Conservation (phyloP, 2,797 vertebrate species). For the Hozukius guyotensis region DNA sequence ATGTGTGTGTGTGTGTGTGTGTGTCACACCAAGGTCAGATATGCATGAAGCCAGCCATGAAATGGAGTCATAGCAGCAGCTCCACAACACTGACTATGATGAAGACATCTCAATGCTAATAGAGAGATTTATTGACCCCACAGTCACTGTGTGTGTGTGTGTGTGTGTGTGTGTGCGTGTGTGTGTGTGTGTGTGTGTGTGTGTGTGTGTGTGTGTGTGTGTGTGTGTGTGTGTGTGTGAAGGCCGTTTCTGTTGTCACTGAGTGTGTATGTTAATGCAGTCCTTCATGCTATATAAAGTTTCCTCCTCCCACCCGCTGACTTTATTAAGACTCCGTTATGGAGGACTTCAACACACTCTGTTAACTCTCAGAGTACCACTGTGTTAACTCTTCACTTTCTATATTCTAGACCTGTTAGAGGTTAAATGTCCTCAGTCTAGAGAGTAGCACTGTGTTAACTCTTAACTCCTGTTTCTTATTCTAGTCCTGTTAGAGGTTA, state of each 20-base stretch:
- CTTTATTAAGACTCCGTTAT: constrained; percentile 55
- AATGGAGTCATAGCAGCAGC: constrained; percentile 66
- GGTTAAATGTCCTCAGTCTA: no score
- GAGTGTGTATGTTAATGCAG: constrained; percentile 52
- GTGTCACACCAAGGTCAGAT: constrained; percentile 73
- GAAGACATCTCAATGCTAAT: constrained; percentile 76
- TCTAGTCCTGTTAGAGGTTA: no score
- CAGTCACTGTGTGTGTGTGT: background rate
- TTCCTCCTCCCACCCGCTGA: constrained; percentile 39
- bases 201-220: background rate
- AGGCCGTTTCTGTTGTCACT: constrained; percentile 15
- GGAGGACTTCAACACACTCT: constrained; percentile 34
- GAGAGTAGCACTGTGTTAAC: no score
- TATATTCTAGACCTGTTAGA: no score
- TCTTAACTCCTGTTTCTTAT: no score
- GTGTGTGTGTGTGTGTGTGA: background rate
- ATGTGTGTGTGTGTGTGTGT: background rate
- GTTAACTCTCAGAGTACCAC: no score
- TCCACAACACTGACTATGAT: constrained; percentile 65
- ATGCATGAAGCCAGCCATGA: constrained; percentile 71
- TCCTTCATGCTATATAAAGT: constrained; percentile 67
- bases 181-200: background rate
- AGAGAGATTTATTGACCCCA: constrained; percentile 72
- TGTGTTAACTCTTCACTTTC: no score
- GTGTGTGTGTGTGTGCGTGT: background rate